Percentiles rank a stretch among this genome's conserved stretches.
Conservation (phyloP, 2,113 vertebrate genomes). For the Bubo blakistoni region DNA sequence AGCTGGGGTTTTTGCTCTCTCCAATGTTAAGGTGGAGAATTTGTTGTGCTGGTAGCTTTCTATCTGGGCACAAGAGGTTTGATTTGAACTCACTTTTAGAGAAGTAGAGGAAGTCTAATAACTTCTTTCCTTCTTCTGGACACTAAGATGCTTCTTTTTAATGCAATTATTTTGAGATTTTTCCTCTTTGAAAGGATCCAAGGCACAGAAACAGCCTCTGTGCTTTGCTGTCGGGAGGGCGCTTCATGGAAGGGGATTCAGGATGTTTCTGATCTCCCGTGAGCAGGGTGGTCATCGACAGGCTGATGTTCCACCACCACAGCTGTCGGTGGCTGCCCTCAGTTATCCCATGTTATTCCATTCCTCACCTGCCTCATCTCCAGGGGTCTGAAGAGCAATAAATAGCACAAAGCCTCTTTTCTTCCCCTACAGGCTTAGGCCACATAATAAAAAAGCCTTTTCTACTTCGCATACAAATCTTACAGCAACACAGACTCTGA, state of each 20-base stretch:
- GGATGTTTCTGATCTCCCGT: background rate
- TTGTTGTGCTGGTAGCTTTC: background rate
- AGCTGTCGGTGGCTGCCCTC: background rate
- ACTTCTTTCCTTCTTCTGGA: background rate
- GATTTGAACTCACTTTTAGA: background rate
- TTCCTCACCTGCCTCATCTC: background rate
- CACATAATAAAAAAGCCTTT: background rate
- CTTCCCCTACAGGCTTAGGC: background rate
- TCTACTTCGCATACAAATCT: background rate
- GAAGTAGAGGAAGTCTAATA: background rate
- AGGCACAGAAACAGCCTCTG: rapidly evolving
- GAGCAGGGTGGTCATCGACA: background rate
- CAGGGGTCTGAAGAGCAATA: background rate
- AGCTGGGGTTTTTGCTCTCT: background rate
- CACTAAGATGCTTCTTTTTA: background rate
- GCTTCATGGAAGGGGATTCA: background rate
- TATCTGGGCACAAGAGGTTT: background rate
- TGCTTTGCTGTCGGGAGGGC: background rate
- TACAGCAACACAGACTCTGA: background rate
- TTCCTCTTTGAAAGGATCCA: background rate
- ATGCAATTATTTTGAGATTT: background rate
- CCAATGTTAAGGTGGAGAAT: background rate
- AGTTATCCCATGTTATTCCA: background rate
- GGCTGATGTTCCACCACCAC: too few species aligned
- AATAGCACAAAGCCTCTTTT: background rate